Percentiles rank a stretch among this genome's conserved stretches.
These are phyloP conservation scores for Rhynchonycteris naso DNA, from an alignment of 2,797 vertebrate species.

Conservation along the genomic window DNA sequence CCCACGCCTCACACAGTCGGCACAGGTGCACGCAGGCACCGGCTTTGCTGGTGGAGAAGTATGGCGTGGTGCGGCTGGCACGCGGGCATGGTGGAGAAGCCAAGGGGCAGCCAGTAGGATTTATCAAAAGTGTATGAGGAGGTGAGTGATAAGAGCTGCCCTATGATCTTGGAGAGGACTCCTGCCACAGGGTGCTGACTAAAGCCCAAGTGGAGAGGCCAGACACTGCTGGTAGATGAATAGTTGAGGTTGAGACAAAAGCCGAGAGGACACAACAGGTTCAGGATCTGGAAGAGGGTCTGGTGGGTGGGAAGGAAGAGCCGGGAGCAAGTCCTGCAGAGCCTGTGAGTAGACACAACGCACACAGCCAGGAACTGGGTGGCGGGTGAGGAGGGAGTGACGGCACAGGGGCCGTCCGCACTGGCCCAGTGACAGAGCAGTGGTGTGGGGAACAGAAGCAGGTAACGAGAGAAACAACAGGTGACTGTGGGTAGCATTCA, in stretches of 20 bases:
- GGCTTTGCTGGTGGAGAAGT: too few species aligned
- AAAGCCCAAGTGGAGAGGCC: background rate
- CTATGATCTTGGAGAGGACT: background rate
- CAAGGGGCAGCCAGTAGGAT: background rate
- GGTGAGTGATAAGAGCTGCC: background rate
- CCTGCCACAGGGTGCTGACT: background rate
- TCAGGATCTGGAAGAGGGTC: background rate
- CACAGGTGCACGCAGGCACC: too few species aligned
- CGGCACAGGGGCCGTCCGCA: background rate
- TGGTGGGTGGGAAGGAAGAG: background rate
- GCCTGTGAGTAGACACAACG: background rate
- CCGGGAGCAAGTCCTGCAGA: background rate
- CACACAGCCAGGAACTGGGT: background rate
- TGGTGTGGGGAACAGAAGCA: background rate
- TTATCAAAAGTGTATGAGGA: background rate
- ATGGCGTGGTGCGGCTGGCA: background rate
- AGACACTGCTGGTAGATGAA: background rate
- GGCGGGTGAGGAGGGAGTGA: too few species aligned
- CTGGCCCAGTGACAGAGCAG: background rate
- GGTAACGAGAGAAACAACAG: background rate
- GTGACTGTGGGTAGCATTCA: background rate
- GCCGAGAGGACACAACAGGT: background rate
- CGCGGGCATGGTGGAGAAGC: background rate
- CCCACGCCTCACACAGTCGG: fast-evolving
- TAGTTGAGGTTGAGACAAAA: background rate